Base-by-base conservation (phyloP, 2,797 vertebrate genomes). In the Octomys mimax region DNA sequence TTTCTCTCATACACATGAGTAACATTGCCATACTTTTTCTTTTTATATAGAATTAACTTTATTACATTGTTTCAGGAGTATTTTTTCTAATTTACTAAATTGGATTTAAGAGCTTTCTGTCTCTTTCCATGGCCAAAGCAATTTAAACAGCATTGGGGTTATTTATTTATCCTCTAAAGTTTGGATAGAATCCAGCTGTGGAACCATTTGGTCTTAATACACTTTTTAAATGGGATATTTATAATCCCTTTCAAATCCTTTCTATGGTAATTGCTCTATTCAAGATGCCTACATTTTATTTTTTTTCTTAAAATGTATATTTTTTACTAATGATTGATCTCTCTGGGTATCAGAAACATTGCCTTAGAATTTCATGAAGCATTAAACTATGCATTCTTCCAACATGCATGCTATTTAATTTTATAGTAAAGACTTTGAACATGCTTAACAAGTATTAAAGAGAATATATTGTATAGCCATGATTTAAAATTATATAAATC, bases 151-250 rank as follows among this genome's bases (percentile, higher is more conserved):
- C 70, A 79, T 18, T 92, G 49, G 26, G 71, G 46, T 94, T 86
- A 80, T 96, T 92, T 95, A 64, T 86, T 88, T 95, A 70, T 83
- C 86, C 49, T 75, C 24, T 94, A 92, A 75, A 86, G 31, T 85
- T 83, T 97, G 87, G 81, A 87, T 61, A 54, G 91, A 26, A 73
- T 93, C 78, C 89, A 97, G 68, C 85, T 95, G 89, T 83, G 62
- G 52, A 86, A 54, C 46, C 95, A 92, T 93, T 73, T 97, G 87
- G 77, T 77, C 19, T 54, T 88, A 81, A 84, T 93, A 14, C 36
- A 83, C 75, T 96, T 95, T 96, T 81, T 31, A 54, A 89, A 78
- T 57, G 49, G 26, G 46, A 24, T 1, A 91, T 89, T 39, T 88
- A 57, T 86, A 92, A 86, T 94, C 82, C 82, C 28, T 89, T 94